Conservation (phyloP, 2,797 vertebrate genomes). For the Syngnathus acus region DNA sequence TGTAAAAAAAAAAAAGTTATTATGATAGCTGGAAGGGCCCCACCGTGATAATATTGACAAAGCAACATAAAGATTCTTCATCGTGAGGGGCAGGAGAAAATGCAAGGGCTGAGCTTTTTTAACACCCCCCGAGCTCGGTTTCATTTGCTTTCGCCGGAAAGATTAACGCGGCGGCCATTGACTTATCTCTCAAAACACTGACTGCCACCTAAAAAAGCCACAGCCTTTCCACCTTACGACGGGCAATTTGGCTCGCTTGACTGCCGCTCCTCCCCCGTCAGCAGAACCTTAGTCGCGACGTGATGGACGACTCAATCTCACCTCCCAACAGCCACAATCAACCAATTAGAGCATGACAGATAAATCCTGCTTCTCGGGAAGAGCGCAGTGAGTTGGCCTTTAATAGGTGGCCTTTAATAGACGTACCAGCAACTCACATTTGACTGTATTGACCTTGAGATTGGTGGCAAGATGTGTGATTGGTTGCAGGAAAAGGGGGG, state of each 20-base stretch:
- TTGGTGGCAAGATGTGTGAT: constrained; percentile 35
- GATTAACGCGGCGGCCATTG: constrained; percentile 62
- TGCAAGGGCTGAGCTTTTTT: constrained; percentile 7
- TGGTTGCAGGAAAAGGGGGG: constrained; percentile 37
- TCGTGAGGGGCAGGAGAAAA: constrained; percentile 6
- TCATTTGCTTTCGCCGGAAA: constrained; percentile 50
- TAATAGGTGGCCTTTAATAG: constrained; percentile 55
- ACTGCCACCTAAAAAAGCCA: constrained; percentile 54
- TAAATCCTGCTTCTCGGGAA: constrained; percentile 51
- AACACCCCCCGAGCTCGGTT: constrained; percentile 46
- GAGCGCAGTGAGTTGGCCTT: constrained; percentile 34
- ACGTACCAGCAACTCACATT: constrained; percentile 16
- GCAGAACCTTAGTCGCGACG: constrained; percentile 45
- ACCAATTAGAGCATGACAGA: constrained; percentile 67
- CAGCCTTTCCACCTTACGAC: constrained; percentile 52
- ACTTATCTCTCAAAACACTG: constrained; percentile 57
- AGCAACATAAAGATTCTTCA: constrained; percentile 45
- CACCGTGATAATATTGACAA: constrained; percentile 49
- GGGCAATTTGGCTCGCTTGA: constrained; percentile 55
- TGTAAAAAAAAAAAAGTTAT: constrained; percentile 27
- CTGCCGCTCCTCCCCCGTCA: constrained; percentile 45
- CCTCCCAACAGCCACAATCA: constrained; percentile 63
- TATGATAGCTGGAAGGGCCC: constrained; percentile 25
- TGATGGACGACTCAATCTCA: constrained; percentile 73
- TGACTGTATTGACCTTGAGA: constrained; percentile 45